These are phyloP conservation scores for Tribolium freemani DNA, from an alignment of 2,888 invertebrate species.

Conservation along the genomic window DNA sequence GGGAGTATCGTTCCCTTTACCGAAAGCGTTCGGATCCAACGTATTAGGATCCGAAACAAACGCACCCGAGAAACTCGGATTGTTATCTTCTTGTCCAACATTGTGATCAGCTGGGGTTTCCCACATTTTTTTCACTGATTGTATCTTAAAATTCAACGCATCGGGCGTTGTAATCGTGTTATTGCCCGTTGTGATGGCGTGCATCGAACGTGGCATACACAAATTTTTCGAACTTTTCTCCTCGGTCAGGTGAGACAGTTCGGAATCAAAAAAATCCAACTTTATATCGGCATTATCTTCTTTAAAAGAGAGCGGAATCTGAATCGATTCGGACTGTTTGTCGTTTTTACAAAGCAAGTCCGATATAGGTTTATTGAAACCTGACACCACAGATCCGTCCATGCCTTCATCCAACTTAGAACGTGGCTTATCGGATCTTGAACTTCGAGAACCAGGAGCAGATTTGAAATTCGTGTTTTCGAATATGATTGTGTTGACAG, in stretches of 20 bases:
- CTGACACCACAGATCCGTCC: constrained; percentile 64
- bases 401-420: constrained; percentile 73
- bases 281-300: constrained; percentile 93
- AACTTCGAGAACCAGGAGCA: constrained; percentile 73
- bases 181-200: constrained; percentile 73
- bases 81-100: constrained; percentile 68
- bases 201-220: constrained; percentile 73
- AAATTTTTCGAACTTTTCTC: constrained; percentile 75
- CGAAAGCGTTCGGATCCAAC: constrained; percentile 68
- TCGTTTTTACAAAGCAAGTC: constrained; percentile 69
- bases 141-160: constrained; percentile 90
- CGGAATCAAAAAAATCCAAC: constrained; percentile 92
- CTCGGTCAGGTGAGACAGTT: constrained; percentile 81
- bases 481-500: constrained; percentile 90
- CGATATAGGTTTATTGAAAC: constrained; percentile 68
- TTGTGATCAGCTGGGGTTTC: constrained; percentile 72
- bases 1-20: constrained; percentile 63
- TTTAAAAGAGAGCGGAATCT: constrained; percentile 80
- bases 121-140: constrained; percentile 93
- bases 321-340: constrained; percentile 66
- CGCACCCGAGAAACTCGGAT: constrained; percentile 62
- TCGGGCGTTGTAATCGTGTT: constrained; percentile 89
- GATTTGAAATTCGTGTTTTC: constrained; percentile 93
- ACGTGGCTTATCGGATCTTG: constrained; percentile 73
- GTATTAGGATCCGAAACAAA: constrained; percentile 66